Evolutionary conservation across 2,113 vertebrate species (phyloP), one percentile per base, ranked within the genome.

Genomic region (Oncorhynchus keta): DNA sequence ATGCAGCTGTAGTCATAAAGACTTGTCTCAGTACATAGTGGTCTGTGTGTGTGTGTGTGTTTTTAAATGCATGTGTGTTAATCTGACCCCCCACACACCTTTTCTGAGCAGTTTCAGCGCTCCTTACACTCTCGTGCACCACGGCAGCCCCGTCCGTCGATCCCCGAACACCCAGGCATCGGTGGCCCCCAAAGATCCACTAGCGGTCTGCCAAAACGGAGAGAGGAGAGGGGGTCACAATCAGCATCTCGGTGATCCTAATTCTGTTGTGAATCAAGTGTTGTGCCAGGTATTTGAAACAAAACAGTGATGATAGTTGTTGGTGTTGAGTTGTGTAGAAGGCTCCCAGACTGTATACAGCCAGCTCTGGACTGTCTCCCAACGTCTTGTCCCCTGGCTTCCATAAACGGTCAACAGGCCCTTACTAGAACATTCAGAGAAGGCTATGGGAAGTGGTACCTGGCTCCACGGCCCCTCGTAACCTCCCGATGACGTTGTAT

Each of bases 141-240:
- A 94, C 93, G 64, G 96, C 96, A 0, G 95, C 90, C 97, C 97
- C 0, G 94, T 94, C 95, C 74, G 82, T 99, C 98, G 0, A 99
- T 97, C 96, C 74, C 98, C 98, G 68, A 99, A 99, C 9, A 97
- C 97, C 97, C 98, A 99, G 3, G 97, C 95, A 16, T 99, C 97
- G 94, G 13, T 99, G 97, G 20, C 98, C 98, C 76, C 98, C 98
- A 77, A 99, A 89, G 88, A 99, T 97, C n/a, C 65, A 99, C 85
- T 96, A 98, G 76, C 97, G 94, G 82, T 99, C 98, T 99, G 85
- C 67, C 11, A 70, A 35, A 14, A 12, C 1, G 24, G 70, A 69
- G 3, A 69, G 16, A 48, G 45, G n/a, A n/a, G 45, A 12, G 20
- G 69, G 39, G 13, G 28, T 28, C 28, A 61, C 20, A n/a, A 20